Evolutionary conservation across 2,888 invertebrate genomes (phyloP).

Genomic region (Lepidochrysops patricia): DNA sequence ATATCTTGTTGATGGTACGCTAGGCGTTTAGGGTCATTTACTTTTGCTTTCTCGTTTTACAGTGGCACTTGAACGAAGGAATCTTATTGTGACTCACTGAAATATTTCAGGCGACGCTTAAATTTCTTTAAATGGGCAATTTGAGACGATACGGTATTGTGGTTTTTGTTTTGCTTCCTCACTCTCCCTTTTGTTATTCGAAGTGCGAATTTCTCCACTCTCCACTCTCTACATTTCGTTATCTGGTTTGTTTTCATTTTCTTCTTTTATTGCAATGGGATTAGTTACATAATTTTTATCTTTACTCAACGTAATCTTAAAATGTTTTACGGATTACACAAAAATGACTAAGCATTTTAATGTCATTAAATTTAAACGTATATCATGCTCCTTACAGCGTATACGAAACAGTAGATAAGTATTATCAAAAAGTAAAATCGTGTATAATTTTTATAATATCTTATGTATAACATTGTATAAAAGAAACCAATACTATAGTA

Average conservation of each 20-base stretch:
- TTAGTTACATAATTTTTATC: background rate
- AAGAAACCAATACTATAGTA: too few relatives aligned
- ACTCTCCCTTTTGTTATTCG: background rate
- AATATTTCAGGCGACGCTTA: constrained; percentile 21
- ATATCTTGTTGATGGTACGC: constrained; percentile 51
- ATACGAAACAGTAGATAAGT: too few relatives aligned
- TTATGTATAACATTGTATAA: too few relatives aligned
- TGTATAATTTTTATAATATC: too few relatives aligned
- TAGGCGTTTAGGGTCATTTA: constrained; percentile 61
- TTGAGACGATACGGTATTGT: constrained; percentile 10
- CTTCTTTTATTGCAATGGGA: background rate
- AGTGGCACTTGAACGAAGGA: constrained; percentile 31
- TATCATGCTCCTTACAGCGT: too few relatives aligned
- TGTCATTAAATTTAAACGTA: background rate
- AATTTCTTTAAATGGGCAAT: constrained; percentile 18
- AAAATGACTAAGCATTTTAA: too few relatives aligned
- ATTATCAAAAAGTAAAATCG: too few relatives aligned
- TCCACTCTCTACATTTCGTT: background rate
- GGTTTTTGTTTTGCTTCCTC: constrained; percentile 5
- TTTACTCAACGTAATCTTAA: background rate
- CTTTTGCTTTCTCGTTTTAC: constrained; percentile 46
- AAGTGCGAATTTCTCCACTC: background rate
- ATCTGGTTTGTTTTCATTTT: background rate
- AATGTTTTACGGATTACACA: background rate
- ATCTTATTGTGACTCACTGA: constrained; percentile 28